A percentile compares a stretch with the other conserved stretches of the same genome.
Conservation (phyloP, 2,113 vertebrate genomes). For the Tursiops truncatus region DNA sequence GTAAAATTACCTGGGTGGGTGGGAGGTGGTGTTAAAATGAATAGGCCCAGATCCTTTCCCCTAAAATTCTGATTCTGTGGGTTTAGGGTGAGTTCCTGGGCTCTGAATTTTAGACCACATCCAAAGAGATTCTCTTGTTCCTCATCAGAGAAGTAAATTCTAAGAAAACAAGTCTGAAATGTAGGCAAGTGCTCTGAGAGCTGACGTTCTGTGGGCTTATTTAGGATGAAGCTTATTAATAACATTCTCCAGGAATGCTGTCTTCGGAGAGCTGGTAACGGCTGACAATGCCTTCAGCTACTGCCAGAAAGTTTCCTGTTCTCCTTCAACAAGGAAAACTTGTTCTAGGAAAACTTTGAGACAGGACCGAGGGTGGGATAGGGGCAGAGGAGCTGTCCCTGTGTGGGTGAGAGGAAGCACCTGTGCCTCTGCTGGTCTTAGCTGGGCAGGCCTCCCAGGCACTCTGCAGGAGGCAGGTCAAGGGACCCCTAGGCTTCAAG, state of each 20-base stretch:
- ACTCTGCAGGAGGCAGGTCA: background rate
- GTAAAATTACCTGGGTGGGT: background rate
- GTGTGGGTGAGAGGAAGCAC: background rate
- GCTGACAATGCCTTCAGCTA: background rate
- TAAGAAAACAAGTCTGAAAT: background rate
- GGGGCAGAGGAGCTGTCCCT: background rate
- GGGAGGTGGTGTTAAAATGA: background rate
- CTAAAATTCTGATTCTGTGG: background rate
- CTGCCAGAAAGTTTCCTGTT: background rate
- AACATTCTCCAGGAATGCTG: background rate
- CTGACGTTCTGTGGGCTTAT: background rate
- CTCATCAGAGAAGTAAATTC: background rate
- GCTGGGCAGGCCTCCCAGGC: background rate
- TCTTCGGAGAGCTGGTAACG: background rate
- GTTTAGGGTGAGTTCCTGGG: background rate
- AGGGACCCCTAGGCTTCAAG: background rate
- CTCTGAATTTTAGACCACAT: background rate
- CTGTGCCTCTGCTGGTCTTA: background rate
- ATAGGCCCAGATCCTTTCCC: no score
- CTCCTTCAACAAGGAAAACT: background rate
- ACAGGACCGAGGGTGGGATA: background rate
- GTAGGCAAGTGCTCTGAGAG: background rate
- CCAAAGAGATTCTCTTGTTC: background rate
- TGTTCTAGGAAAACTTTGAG: background rate
- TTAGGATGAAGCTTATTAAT: background rate